phyloP scores from a whole-genome alignment of 2,888 invertebrate species.

The Coelogynopora nodosa region DNA sequence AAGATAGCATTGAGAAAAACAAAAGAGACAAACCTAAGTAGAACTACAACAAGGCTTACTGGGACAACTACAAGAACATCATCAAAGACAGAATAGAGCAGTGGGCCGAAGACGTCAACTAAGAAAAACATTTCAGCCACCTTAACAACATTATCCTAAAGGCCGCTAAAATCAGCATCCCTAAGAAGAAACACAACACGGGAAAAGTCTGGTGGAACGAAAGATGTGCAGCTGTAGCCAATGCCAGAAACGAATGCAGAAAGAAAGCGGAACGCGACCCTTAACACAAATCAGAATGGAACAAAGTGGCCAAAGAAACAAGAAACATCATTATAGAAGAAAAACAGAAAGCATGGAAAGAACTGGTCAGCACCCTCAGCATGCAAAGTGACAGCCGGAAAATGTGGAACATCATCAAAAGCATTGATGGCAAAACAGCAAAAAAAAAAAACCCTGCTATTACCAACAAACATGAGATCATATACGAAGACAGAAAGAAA shows the following conservation, averaged over 20 bases:
- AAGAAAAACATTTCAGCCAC: no score
- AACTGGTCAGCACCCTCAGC: neutral
- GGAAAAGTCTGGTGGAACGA: constrained; percentile 16
- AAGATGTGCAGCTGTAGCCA: neutral
- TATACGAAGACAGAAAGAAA: neutral
- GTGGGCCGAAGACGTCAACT: no score
- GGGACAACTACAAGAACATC: no score
- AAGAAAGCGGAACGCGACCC: neutral
- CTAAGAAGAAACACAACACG: no score
- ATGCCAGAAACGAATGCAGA: neutral
- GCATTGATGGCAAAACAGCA: neutral
- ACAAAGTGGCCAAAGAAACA: constrained; percentile 1
- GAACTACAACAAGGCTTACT: no score
- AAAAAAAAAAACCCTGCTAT: neutral
- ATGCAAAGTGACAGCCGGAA: neutral
- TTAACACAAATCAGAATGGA: neutral
- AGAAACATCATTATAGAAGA: neutral
- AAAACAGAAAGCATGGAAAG: constrained; percentile 3
- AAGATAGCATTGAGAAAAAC: no score
- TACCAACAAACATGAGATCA: neutral
- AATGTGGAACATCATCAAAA: neutral
- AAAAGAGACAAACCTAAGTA: no score
- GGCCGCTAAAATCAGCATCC: no score
- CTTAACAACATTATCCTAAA: no score
- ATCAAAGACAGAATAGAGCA: no score